Evolutionary conservation across 2,797 vertebrate genomes (phyloP).

Genomic region (Hemibagrus guttatus): DNA sequence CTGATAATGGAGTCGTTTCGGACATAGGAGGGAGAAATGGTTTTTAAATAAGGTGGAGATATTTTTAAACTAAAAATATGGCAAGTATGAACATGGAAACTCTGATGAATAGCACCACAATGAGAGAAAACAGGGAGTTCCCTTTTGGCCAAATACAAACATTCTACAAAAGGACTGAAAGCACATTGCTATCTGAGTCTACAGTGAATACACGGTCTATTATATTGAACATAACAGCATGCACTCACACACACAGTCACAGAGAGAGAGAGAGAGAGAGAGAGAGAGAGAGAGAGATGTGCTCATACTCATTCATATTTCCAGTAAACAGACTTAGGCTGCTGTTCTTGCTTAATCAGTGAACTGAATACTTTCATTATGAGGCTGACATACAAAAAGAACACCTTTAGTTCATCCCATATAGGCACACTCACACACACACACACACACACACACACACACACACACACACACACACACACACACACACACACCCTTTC

Average conservation of each 20-base stretch:
- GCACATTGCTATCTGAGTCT: conserved; percentile 32
- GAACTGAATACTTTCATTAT: conserved; percentile 31
- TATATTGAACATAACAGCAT: conserved; percentile 19
- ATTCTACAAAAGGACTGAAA: conserved; percentile 32
- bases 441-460: conserved; percentile 2
- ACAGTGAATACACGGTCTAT: conserved; percentile 26
- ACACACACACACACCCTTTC: background rate
- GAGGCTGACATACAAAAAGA: conserved; percentile 36
- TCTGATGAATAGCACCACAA: background rate
- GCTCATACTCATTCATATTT: conserved; percentile 1
- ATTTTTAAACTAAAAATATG: conserved; percentile 13
- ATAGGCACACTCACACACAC: conserved; percentile 5
- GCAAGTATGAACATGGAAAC: conserved; percentile 19
- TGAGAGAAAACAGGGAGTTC: conserved; percentile 39
- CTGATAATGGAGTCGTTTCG: background rate
- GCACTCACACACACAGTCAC: conserved; percentile 10
- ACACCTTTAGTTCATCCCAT: conserved; percentile 32
- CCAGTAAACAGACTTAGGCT: background rate
- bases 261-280: conserved; percentile 19
- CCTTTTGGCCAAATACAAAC: conserved; percentile 32
- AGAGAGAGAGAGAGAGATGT: conserved; percentile 2
- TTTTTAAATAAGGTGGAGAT: background rate
- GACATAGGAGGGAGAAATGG: background rate
- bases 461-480: conserved; percentile 10
- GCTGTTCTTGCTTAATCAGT: conserved; percentile 15